These are phyloP conservation scores for Aphelenchoides bicaudatus DNA, from an alignment of 2,888 invertebrate genomes.

Conservation along the genomic window DNA sequence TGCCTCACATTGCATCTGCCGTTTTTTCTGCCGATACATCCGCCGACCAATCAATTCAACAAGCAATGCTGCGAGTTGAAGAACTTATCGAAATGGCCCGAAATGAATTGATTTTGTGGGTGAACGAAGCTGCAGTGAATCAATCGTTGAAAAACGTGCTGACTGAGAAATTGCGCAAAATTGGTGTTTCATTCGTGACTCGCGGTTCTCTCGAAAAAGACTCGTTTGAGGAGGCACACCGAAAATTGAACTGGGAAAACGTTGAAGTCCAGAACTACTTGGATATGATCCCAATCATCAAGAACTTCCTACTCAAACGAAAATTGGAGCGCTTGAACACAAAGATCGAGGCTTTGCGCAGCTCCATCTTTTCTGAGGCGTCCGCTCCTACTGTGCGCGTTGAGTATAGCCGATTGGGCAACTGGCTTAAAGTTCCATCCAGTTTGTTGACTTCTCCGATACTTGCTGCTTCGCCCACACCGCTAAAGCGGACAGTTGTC, in stretches of 20 bases:
- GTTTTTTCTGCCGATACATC: background rate
- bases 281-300: too few species aligned
- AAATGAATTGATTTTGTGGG: background rate
- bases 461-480: too few species aligned
- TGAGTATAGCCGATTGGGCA: conserved; percentile 6
- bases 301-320: background rate
- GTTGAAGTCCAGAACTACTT: background rate
- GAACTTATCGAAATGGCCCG: conserved; percentile 4
- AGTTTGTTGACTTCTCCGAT: background rate
- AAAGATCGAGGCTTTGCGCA: conserved; percentile 1
- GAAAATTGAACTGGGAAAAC: background rate
- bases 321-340: background rate
- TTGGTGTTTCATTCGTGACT: conserved; percentile 4
- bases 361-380: background rate
- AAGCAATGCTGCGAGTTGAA: conserved; percentile 6
- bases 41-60: background rate
- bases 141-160: background rate
- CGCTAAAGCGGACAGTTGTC: conserved; percentile 6
- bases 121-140: background rate
- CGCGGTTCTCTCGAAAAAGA: conserved; percentile 3
- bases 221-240: conserved; percentile 6
- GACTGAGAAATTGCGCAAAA: conserved; percentile 9
- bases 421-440: conserved; percentile 1
- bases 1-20: conserved; percentile 9
- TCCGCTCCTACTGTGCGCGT: background rate